Evolutionary conservation across 2,113 vertebrate genomes (phyloP).

Genomic region (Campylorhamphus procurvoides): DNA sequence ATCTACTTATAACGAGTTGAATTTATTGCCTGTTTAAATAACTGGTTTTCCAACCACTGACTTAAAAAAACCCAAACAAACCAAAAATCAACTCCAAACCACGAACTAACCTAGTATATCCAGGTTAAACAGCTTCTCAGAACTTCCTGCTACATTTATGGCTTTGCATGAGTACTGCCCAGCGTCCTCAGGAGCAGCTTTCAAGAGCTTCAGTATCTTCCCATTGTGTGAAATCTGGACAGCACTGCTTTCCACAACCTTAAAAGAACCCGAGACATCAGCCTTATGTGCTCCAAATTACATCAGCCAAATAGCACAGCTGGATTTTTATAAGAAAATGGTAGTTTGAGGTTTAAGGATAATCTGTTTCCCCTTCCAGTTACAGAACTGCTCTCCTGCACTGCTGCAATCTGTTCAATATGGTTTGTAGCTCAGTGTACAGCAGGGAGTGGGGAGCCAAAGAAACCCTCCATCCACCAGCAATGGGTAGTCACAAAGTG

Average conservation of each 20-base stretch:
- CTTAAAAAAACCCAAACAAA: not conserved
- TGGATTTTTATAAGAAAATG: conserved; percentile 33
- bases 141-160: conserved; percentile 88
- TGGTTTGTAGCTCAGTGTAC: not conserved
- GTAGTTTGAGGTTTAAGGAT: not conserved
- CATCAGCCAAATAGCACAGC: conserved; percentile 29
- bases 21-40: not conserved
- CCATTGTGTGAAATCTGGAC: conserved; percentile 85
- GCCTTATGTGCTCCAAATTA: conserved; percentile 6
- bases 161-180: conserved; percentile 92
- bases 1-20: not conserved
- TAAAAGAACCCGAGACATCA: conserved; percentile 36
- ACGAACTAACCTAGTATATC: conserved; percentile 84
- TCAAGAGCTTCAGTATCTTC: conserved; percentile 85
- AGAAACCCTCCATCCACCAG: not conserved
- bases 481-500: not conserved
- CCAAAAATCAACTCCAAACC: not conserved
- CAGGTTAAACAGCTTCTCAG: conserved; percentile 87
- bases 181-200: conserved; percentile 74
- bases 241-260: conserved; percentile 82
- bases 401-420: not conserved
- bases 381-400: not conserved
- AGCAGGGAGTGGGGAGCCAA: not conserved
- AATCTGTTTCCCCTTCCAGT: conserved; percentile 23
- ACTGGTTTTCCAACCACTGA: not conserved